Conservation (phyloP, 2,797 vertebrate genomes). For the Thripadectes ignobilis region DNA sequence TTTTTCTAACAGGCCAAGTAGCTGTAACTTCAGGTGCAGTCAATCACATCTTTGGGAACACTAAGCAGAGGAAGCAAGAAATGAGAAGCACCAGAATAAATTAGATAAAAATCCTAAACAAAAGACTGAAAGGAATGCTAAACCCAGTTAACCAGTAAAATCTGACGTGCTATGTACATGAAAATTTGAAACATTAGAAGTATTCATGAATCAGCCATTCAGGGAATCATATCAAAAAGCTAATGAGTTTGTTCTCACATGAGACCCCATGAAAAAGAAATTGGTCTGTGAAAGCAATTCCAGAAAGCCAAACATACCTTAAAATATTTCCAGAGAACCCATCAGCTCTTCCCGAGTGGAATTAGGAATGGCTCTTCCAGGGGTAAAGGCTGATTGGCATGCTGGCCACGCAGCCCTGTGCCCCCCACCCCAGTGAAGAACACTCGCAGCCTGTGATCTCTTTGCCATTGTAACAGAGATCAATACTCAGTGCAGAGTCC, state of each 20-base stretch:
- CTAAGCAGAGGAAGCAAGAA: constrained; percentile 20
- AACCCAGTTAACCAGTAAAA: constrained; percentile 23
- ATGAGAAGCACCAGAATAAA: constrained; percentile 27
- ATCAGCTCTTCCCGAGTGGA: neutral
- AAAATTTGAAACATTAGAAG: constrained; percentile 23
- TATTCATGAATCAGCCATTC: constrained; percentile 30
- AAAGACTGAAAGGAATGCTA: constrained; percentile 10
- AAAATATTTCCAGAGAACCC: constrained; percentile 16
- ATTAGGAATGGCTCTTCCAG: neutral
- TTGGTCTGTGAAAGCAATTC: constrained; percentile 37
- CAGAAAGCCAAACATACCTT: constrained; percentile 8
- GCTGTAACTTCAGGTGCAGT: constrained; percentile 39
- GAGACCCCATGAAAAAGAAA: constrained; percentile 25
- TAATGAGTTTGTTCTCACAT: constrained; percentile 39
- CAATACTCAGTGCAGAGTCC: neutral
- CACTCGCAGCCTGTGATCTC: accelerated
- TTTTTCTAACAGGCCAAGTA: constrained; percentile 8
- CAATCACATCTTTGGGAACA: constrained; percentile 23
- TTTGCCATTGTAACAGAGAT: neutral
- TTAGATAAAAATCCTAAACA: constrained; percentile 30
- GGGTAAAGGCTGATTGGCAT: neutral
- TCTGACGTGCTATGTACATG: neutral
- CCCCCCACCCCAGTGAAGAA: neutral
- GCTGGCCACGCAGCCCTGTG: neutral
- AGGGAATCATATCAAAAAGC: neutral